phyloP scores from a whole-genome alignment of 2,888 invertebrate species.

The Maniola hyperantus region DNA sequence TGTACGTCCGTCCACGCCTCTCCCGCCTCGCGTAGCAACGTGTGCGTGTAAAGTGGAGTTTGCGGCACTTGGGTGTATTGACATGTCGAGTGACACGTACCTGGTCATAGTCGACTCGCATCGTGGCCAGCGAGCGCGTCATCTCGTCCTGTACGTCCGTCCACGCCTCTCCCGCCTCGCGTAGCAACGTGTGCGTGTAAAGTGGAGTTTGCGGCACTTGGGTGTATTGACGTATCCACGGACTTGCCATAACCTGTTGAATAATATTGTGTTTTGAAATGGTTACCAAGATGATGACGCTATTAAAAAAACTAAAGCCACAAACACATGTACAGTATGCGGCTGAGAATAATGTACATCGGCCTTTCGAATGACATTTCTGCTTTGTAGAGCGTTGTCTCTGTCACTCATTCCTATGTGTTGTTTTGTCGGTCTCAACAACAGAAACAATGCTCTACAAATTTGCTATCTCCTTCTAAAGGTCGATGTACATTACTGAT shows the following conservation, averaged over 20 bases:
- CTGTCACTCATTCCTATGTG: too few relatives aligned
- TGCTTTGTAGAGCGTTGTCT: too few relatives aligned
- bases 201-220: slow-evolving; percentile 97
- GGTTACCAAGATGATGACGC: not conserved
- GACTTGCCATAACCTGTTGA: slow-evolving; percentile 73
- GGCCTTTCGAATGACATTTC: too few relatives aligned
- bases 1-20: slow-evolving; percentile 98
- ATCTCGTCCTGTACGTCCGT: slow-evolving; percentile 99
- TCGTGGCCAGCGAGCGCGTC: slow-evolving; percentile 98
- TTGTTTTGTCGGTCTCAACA: too few relatives aligned
- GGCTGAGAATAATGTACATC: too few relatives aligned
- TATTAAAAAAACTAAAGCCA: not conserved
- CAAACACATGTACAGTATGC: not conserved
- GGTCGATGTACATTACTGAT: too few relatives aligned
- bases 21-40: slow-evolving; percentile 94
- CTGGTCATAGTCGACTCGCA: slow-evolving; percentile 99
- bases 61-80: slow-evolving; percentile 93
- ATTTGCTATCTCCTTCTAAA: too few relatives aligned
- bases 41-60: slow-evolving; percentile 95
- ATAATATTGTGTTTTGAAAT: not conserved
- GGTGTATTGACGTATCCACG: slow-evolving; percentile 84
- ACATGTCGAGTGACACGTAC: slow-evolving; percentile 59
- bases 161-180: slow-evolving; percentile 97
- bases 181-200: slow-evolving; percentile 93
- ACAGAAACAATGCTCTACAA: too few relatives aligned